Base-by-base conservation (phyloP, 2,888 invertebrate genomes). In the Anaspis maculata region DNA sequence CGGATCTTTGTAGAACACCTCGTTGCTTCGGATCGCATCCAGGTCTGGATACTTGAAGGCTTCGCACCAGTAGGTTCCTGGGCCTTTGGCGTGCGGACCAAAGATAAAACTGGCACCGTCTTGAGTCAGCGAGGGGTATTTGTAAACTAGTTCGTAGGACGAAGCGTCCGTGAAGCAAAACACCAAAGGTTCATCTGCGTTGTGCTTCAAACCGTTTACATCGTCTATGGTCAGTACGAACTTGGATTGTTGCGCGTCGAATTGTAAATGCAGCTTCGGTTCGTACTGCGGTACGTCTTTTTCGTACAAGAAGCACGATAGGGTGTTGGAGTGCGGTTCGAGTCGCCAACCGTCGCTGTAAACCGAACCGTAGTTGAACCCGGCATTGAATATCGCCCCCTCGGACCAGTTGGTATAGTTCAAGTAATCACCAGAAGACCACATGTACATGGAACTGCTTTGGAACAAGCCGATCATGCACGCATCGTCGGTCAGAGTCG, bases 51-150 rank as follows among this genome's bases (percentile, higher is more conserved):
- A 51, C 5, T 42, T 13, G 36, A 56, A 53, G 2, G 45, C 51
- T 42, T 56, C 48, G 30, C 57, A 57, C 57, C 57, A 57, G 29
- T 56, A 55, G 27, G 43, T 29, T 5, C 54, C 55, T 3, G 57
- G 52, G 4, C 48, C 51, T 14, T 45, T 11, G 6, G 5, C 16
- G 7, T 30, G 13, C 10, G 27, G 31, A n/a, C 13, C 9, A 6
- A 25, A 25, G 12, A 9, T 25, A 3, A 11, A 25, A 25, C 10
- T 11, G 12, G 13, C 25, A 13, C 9, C 25, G 13, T n/a, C 25
- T 25, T 30, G 13, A 6, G 6, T 19, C 6, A 19, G 19, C 5
- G 19, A 19, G 9, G 6, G 7, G 10, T 24, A 24, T 11, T 24
- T 24, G 11, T 24, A 24, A 24, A 24, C 10, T 5, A 24, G 24